These are phyloP conservation scores for Chaetops frenatus DNA, from an alignment of 2,113 vertebrate species.

Conservation along the genomic window DNA sequence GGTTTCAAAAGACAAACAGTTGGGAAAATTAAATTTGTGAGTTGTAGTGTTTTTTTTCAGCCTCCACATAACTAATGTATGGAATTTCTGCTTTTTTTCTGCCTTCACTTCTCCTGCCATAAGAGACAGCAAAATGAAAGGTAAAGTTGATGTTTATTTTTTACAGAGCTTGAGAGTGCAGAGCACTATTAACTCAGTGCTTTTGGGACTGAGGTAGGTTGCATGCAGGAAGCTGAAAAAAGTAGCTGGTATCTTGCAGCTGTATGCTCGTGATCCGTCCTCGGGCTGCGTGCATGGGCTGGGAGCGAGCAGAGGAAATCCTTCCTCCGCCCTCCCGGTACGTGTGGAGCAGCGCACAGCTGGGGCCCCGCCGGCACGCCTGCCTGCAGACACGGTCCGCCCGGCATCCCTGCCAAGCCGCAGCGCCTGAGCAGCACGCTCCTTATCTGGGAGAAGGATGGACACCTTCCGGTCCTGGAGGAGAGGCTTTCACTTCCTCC, in stretches of 20 bases:
- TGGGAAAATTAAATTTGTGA: background rate
- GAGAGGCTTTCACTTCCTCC: background rate
- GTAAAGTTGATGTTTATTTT: background rate
- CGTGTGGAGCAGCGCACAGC: conserved; percentile 14
- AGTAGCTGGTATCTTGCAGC: background rate
- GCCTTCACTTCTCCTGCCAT: background rate
- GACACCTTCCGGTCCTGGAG: background rate
- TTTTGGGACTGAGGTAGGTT: background rate
- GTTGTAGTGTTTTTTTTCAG: background rate
- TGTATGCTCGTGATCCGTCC: background rate
- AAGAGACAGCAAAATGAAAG: background rate
- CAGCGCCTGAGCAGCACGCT: background rate
- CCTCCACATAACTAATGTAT: background rate
- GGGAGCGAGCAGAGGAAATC: conserved; percentile 38
- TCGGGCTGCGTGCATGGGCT: background rate
- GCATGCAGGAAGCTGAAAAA: background rate
- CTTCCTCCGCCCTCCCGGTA: background rate
- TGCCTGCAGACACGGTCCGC: background rate
- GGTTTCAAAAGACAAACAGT: background rate
- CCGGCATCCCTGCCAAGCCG: background rate
- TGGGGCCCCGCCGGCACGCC: background rate
- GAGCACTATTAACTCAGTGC: background rate
- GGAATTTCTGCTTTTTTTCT: background rate
- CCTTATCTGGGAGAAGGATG: background rate
- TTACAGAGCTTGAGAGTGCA: background rate